phyloP scores from a whole-genome alignment of 2,113 vertebrate species.

The Cranoglanis bouderius region DNA sequence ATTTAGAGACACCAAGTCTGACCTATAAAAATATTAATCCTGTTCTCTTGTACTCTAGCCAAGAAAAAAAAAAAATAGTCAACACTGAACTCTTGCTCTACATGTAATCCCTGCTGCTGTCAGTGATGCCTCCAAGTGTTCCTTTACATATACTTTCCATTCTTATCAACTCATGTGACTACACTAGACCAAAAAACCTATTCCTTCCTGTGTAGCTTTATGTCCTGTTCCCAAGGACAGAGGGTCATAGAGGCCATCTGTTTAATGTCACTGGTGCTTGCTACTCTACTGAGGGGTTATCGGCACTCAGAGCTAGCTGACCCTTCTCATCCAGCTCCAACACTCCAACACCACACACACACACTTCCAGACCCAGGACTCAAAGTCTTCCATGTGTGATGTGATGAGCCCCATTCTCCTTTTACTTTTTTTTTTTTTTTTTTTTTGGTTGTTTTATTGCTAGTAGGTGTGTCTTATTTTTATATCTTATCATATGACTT shows the following conservation, averaged over 20 bases:
- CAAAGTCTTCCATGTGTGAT: slow-evolving; percentile 61
- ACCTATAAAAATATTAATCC: not conserved
- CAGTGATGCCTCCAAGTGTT: slow-evolving; percentile 37
- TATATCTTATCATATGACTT: not conserved
- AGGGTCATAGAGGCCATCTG: slow-evolving; percentile 68
- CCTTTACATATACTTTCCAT: slow-evolving; percentile 45
- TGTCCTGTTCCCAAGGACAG: slow-evolving; percentile 65
- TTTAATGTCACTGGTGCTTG: slow-evolving; percentile 68
- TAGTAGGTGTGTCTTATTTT: not conserved
- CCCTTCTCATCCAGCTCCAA: slow-evolving; percentile 58
- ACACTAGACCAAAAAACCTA: slow-evolving; percentile 12
- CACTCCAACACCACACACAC: slow-evolving; percentile 62
- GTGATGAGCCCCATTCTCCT: slow-evolving; percentile 53
- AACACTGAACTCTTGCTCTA: slow-evolving; percentile 1
- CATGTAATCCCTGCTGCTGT: slow-evolving; percentile 22
- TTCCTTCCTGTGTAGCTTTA: slow-evolving; percentile 47
- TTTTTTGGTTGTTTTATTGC: not conserved
- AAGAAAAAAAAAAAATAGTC: slow-evolving; percentile 13
- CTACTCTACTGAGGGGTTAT: slow-evolving; percentile 70
- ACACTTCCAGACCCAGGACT: slow-evolving; percentile 61
- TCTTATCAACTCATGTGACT: slow-evolving; percentile 39
- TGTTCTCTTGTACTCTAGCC: not conserved
- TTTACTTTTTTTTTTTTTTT: not conserved
- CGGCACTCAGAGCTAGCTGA: slow-evolving; percentile 62
- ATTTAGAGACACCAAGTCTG: not conserved